These are phyloP conservation scores for Pseudomyrmex dendroicus DNA, from an alignment of 1,140 invertebrate genomes.

Conservation along the genomic window DNA sequence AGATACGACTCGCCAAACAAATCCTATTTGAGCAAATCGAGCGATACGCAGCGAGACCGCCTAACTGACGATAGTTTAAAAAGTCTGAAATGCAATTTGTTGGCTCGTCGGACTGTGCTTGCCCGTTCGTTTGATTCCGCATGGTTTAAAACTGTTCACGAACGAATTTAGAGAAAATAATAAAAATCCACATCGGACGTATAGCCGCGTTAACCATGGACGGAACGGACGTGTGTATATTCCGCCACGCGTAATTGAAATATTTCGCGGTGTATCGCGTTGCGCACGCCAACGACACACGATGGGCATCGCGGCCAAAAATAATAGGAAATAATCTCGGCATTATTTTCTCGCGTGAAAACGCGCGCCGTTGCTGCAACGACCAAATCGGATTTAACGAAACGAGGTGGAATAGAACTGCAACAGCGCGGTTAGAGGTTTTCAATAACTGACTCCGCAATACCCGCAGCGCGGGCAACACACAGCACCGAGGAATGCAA, in stretches of 20 bases:
- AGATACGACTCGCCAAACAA: background rate
- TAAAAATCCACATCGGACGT: background rate
- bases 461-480: background rate
- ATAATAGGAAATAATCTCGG: slow-evolving; percentile 26
- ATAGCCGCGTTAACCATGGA: too few relatives aligned
- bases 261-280: slow-evolving; percentile 12
- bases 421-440: slow-evolving; percentile 14
- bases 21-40: background rate
- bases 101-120: background rate
- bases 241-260: slow-evolving; percentile 4
- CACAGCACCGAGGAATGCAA: slow-evolving; percentile 41
- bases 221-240: background rate
- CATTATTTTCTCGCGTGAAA: slow-evolving; percentile 26
- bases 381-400: slow-evolving; percentile 17
- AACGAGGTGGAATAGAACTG: slow-evolving; percentile 26
- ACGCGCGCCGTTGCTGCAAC: background rate
- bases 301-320: background rate
- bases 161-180: slow-evolving; percentile 5
- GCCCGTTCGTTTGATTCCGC: background rate
- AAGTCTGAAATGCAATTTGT: slow-evolving; percentile 7
- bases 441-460: slow-evolving; percentile 44
- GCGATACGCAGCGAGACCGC: background rate
- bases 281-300: background rate
- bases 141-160: slow-evolving; percentile 3
- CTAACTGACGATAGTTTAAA: background rate